These are phyloP conservation scores for Plecotus auritus DNA, from an alignment of 2,113 vertebrate genomes.

Conservation along the genomic window DNA sequence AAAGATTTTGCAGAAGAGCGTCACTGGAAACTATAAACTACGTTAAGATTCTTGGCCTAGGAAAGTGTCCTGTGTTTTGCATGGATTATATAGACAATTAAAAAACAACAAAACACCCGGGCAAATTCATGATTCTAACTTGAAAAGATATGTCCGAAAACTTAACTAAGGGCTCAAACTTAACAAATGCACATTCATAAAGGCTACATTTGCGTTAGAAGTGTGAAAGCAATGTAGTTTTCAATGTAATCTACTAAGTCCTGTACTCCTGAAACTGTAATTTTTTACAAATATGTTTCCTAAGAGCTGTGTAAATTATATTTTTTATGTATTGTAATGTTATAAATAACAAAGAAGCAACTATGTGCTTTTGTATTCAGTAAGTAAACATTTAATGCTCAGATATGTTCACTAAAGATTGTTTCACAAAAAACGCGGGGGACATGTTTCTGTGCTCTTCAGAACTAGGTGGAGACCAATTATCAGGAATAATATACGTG, in stretches of 20 bases:
- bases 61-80: background rate
- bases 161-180: constrained; percentile 5
- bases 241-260: background rate
- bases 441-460: background rate
- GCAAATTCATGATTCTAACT: background rate
- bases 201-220: background rate
- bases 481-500: background rate
- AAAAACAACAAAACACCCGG: background rate
- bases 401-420: background rate
- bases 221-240: constrained; percentile 1
- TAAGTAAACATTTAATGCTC: background rate
- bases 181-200: constrained; percentile 4
- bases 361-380: background rate
- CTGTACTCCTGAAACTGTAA: background rate
- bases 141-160: constrained; percentile 4
- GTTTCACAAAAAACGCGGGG: background rate
- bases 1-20: background rate
- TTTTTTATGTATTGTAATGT: background rate
- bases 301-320: constrained; percentile 2
- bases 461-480: constrained; percentile 4
- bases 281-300: constrained; percentile 36
- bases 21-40: background rate
- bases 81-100: background rate
- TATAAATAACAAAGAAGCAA: constrained; percentile 6
- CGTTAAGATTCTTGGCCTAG: background rate